phyloP scores from a whole-genome alignment of 2,797 vertebrate genomes.

The Cirrhinus mrigala region DNA sequence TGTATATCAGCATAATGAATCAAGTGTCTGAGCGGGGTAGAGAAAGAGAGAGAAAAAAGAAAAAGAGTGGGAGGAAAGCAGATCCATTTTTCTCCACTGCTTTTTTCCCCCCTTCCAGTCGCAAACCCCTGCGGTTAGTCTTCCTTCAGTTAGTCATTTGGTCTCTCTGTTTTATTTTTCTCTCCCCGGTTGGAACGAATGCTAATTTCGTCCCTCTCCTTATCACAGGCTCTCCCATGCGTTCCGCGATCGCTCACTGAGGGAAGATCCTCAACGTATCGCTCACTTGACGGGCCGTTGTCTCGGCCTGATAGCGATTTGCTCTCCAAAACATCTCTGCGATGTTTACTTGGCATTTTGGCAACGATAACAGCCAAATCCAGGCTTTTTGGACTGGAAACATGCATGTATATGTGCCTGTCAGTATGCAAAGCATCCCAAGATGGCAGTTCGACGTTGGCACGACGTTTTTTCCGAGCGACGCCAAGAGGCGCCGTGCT shows the following conservation, averaged over 20 bases:
- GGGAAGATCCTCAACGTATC: conserved; percentile 33
- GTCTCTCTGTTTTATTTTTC: conserved; percentile 42
- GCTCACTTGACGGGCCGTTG: conserved; percentile 31
- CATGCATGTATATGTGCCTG: conserved; percentile 5
- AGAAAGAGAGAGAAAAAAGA: conserved; percentile 57
- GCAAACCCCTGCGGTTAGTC: conserved; percentile 75
- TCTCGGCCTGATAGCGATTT: conserved; percentile 42
- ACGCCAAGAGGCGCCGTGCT: conserved; percentile 46
- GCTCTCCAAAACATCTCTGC: conserved; percentile 29
- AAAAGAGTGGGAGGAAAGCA: conserved; percentile 68
- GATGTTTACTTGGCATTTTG: conserved; percentile 56
- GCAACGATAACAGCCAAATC: conserved; percentile 44
- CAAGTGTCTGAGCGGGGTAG: conserved; percentile 75
- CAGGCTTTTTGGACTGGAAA: conserved; percentile 20
- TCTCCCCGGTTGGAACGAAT: conserved; percentile 49
- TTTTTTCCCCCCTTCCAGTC: conserved; percentile 72
- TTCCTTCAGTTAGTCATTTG: conserved; percentile 69
- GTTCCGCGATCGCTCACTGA: conserved; percentile 16
- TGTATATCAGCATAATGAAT: conserved; percentile 88
- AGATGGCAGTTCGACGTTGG: conserved; percentile 74
- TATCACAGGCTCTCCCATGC: conserved; percentile 42
- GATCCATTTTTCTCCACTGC: conserved; percentile 73
- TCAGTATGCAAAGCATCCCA: conserved; percentile 78
- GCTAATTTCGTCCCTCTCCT: conserved; percentile 50
- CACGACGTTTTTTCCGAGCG: conserved; percentile 58